These are phyloP conservation scores for Nomia melanderi DNA, from an alignment of 1,140 invertebrate species.

Conservation along the genomic window DNA sequence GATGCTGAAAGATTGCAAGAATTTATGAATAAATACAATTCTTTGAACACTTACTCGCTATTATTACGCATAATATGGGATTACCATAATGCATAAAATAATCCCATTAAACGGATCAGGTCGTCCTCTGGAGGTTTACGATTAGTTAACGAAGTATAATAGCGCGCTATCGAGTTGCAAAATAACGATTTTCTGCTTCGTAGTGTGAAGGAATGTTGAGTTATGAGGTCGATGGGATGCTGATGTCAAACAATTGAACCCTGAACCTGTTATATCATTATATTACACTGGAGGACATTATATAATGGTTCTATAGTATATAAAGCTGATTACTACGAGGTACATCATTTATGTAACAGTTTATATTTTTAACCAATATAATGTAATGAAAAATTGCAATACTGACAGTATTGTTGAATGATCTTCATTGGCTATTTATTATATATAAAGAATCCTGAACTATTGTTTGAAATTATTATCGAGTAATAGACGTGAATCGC, in stretches of 20 bases:
- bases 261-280: slow-evolving; percentile 47
- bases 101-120: no score
- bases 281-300: slow-evolving; percentile 44
- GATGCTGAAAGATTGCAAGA: no score
- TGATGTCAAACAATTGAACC: slow-evolving; percentile 59
- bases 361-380: not conserved
- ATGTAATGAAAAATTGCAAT: not conserved
- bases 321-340: slow-evolving; percentile 26
- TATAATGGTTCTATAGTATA: slow-evolving; percentile 47
- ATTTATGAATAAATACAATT: no score
- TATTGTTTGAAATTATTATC: no score
- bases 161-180: not conserved
- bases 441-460: no score
- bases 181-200: slow-evolving; percentile 5
- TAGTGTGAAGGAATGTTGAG: slow-evolving; percentile 2
- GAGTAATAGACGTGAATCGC: no score
- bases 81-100: no score
- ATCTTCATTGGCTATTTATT: not conserved
- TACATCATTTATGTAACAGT: slow-evolving; percentile 27
- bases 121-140: not conserved
- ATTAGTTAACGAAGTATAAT: no score
- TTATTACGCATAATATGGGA: no score
- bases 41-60: no score
- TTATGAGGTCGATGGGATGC: slow-evolving; percentile 4
- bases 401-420: not conserved